Percentiles rank a stretch among this genome's conserved stretches.
Conservation (phyloP, 2,797 vertebrate species). For the Craterocephalus amniculus region DNA sequence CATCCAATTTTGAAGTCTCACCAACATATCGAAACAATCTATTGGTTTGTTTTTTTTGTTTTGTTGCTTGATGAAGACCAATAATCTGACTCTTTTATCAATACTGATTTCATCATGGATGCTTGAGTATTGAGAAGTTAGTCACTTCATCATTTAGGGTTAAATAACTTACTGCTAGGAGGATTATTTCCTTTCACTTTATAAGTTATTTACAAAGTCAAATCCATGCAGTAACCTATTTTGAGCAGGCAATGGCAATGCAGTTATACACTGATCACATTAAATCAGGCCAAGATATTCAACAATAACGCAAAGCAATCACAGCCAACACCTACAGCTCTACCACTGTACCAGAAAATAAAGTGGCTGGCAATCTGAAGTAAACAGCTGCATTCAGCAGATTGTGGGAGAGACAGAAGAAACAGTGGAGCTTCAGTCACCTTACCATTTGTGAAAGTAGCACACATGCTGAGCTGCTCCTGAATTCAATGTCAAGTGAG, state of each 20-base stretch:
- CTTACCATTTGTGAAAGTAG: constrained; percentile 38
- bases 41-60: too few species aligned
- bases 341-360: not conserved
- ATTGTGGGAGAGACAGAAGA: constrained; percentile 27
- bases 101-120: not conserved
- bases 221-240: not conserved
- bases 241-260: too few species aligned
- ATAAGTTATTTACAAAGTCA: not conserved
- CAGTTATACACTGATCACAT: not conserved
- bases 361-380: constrained; percentile 18
- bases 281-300: constrained; percentile 2
- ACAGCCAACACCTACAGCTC: constrained; percentile 2
- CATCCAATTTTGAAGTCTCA: too few species aligned
- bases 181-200: not conserved
- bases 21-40: too few species aligned
- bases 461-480: constrained; percentile 47
- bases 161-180: not conserved
- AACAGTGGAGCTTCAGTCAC: constrained; percentile 33
- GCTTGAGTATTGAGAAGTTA: not conserved
- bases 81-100: not conserved
- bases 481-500: constrained; percentile 40
- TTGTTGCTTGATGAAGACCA: not conserved
- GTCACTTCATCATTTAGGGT: not conserved
- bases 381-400: constrained; percentile 48
- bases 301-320: not conserved